These are phyloP conservation scores for Alcedo quadribrachys DNA, from an alignment of 2,797 vertebrate species.

Conservation along the genomic window DNA sequence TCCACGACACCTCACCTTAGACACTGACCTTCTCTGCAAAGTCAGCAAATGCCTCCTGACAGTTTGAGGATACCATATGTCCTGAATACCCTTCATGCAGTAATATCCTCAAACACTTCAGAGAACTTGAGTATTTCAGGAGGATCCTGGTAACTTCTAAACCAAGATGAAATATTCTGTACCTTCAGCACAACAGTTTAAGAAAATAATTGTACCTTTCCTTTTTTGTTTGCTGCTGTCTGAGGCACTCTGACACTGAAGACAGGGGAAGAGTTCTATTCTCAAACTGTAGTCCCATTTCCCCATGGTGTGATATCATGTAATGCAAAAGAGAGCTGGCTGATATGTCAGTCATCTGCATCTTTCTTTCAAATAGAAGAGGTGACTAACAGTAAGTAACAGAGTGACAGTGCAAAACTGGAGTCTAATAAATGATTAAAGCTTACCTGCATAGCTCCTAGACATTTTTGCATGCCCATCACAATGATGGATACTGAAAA, in stretches of 20 bases:
- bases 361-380: neutral
- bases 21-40: slow-evolving; percentile 31
- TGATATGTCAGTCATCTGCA: neutral
- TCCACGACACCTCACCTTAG: slow-evolving; percentile 53
- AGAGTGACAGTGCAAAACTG: neutral
- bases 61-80: slow-evolving; percentile 26
- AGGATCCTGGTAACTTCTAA: neutral
- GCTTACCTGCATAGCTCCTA: neutral
- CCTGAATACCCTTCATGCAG: slow-evolving; percentile 17
- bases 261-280: neutral
- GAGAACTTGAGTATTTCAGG: neutral
- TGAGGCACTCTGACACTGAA: neutral
- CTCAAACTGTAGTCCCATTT: neutral
- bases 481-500: neutral
- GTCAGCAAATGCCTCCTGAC: slow-evolving; percentile 46
- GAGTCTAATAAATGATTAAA: neutral
- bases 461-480: neutral
- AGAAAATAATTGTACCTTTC: neutral
- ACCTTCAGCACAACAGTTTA: neutral
- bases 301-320: neutral
- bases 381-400: neutral
- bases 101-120: neutral
- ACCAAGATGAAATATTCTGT: neutral
- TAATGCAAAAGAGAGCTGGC: neutral
- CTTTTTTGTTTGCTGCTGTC: neutral